Evolutionary conservation across 2,113 vertebrate genomes (phyloP).

Genomic region (Hemicordylus capensis): DNA sequence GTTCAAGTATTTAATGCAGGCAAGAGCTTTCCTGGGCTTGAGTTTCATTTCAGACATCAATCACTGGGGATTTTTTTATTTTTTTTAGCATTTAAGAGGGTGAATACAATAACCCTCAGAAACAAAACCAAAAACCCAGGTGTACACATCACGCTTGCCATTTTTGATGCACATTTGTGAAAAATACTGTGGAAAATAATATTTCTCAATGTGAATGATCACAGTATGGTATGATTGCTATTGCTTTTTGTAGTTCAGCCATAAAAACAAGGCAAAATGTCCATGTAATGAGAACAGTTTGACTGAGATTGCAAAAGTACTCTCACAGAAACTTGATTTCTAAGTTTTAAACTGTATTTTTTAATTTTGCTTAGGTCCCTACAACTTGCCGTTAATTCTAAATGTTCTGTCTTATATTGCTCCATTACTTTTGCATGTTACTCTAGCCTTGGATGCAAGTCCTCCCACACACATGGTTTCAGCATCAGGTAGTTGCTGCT

Average conservation of each 20-base stretch:
- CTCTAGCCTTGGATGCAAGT: not conserved
- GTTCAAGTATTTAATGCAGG: not conserved
- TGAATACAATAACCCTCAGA: not conserved
- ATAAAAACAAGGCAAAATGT: not conserved
- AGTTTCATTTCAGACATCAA: not conserved
- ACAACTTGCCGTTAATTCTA: not conserved
- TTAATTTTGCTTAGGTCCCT: not conserved
- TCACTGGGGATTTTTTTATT: not conserved
- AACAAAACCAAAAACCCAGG: not conserved
- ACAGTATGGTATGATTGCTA: conserved; percentile 1
- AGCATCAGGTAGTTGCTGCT: too few relatives aligned
- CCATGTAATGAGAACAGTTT: not conserved
- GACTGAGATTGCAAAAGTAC: not conserved
- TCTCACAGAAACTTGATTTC: not conserved
- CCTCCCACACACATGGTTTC: too few relatives aligned
- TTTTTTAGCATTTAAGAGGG: conserved; percentile 1
- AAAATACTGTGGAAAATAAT: not conserved
- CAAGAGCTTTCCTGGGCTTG: not conserved
- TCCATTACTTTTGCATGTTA: not conserved
- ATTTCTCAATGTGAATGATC: not conserved
- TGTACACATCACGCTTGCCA: not conserved
- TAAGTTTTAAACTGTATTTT: not conserved
- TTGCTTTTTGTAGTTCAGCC: not conserved
- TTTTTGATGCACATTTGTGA: not conserved
- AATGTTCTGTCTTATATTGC: not conserved